These are phyloP conservation scores for Hyla sarda DNA, from an alignment of 2,113 vertebrate genomes.

Conservation along the genomic window DNA sequence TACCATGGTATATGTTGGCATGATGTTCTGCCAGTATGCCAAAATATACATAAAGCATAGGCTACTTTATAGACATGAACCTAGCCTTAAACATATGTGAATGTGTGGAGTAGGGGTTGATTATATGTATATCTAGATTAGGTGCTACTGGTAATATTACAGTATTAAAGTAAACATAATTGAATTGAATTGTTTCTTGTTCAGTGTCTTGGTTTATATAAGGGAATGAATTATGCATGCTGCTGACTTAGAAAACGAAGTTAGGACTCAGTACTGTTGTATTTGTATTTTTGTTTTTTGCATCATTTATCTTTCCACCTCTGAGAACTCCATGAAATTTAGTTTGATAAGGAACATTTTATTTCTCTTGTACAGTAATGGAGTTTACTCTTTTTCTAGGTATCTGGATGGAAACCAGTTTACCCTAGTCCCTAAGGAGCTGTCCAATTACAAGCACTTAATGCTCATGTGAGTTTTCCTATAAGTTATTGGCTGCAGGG, in stretches of 20 bases:
- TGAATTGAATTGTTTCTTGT: not conserved
- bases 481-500: not conserved
- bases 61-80: too few species aligned
- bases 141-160: too few species aligned
- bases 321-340: not conserved
- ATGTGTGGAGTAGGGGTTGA: too few species aligned
- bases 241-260: slow-evolving; percentile 14
- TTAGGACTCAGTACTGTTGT: not conserved
- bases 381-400: slow-evolving; percentile 70
- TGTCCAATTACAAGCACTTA: slow-evolving; percentile 95
- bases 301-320: slow-evolving; percentile 9
- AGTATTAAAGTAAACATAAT: not conserved
- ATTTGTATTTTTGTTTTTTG: not conserved
- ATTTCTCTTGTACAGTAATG: not conserved
- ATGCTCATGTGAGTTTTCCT: slow-evolving; percentile 92
- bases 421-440: slow-evolving; percentile 92
- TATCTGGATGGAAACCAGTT: slow-evolving; percentile 98
- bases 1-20: too few species aligned
- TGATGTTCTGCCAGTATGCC: too few species aligned
- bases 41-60: too few species aligned
- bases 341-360: slow-evolving; percentile 2
- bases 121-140: too few species aligned
- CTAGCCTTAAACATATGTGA: too few species aligned
- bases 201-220: not conserved
- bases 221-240: not conserved